Percentiles rank a stretch among this genome's conserved stretches.
Evolutionary conservation across 2,113 vertebrate genomes (phyloP).

Genomic region (Oncorhynchus gorbuscha): DNA sequence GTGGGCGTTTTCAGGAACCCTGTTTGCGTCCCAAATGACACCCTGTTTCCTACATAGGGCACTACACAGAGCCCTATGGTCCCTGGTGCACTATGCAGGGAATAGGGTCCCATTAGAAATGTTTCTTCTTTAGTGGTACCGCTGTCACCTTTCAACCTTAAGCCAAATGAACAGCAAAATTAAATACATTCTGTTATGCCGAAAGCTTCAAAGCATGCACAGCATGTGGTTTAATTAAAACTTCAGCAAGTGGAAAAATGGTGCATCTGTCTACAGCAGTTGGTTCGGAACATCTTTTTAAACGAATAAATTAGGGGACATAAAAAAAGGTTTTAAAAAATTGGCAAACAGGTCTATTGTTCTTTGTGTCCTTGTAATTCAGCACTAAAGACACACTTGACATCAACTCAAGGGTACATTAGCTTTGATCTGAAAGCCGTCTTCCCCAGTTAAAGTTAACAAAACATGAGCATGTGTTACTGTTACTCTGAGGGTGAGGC

Average conservation of each 20-base stretch:
- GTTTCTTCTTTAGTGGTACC: not conserved
- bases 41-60: too few species aligned
- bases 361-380: not conserved
- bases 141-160: not conserved
- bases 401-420: slow-evolving; percentile 32
- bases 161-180: not conserved
- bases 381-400: slow-evolving; percentile 16
- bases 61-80: too few species aligned
- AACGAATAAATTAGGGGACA: not conserved
- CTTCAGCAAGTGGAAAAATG: not conserved
- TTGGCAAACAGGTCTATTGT: not conserved
- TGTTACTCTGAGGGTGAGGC: slow-evolving; percentile 26
- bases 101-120: not conserved
- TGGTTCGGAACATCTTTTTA: not conserved
- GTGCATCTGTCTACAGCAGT: not conserved
- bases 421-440: slow-evolving; percentile 30
- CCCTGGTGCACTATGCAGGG: too few species aligned
- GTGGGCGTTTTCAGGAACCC: not conserved
- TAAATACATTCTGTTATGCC: not conserved
- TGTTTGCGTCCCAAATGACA: too few species aligned
- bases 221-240: not conserved
- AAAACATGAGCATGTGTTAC: slow-evolving; percentile 20
- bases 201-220: not conserved
- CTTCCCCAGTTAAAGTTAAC: slow-evolving; percentile 13
- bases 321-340: too few species aligned